phyloP scores from a whole-genome alignment of 1,140 invertebrate genomes.

The Leptinotarsa lineolata region DNA sequence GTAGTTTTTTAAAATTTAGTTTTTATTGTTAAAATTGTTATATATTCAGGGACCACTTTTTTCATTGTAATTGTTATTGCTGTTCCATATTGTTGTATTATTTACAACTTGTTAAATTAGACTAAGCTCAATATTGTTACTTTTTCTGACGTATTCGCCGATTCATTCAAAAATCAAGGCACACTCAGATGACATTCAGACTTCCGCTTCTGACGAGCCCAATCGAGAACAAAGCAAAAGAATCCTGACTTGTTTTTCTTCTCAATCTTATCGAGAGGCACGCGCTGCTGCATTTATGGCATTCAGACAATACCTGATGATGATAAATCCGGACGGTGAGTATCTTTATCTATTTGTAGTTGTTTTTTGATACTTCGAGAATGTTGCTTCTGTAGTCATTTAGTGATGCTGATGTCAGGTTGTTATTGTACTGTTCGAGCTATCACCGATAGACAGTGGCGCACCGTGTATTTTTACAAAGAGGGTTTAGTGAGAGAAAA shows the following conservation, averaged over 20 bases:
- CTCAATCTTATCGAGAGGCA: slow-evolving; percentile 15
- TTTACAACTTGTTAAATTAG: too few species aligned
- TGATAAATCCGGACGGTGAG: slow-evolving; percentile 18
- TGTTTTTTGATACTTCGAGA: slow-evolving; percentile 8
- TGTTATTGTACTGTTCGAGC: not conserved
- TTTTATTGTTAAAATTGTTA: too few species aligned
- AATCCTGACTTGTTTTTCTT: not conserved
- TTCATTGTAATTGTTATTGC: too few species aligned
- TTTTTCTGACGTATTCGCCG: too few species aligned
- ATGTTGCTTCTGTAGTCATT: slow-evolving; percentile 14
- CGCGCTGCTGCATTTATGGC: slow-evolving; percentile 16
- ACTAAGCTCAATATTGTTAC: too few species aligned
- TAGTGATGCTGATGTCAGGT: slow-evolving; percentile 21
- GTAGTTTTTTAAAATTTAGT: too few species aligned
- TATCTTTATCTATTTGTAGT: slow-evolving; percentile 16
- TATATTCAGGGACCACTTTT: too few species aligned
- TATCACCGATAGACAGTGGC: not conserved
- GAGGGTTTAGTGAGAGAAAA: too few species aligned
- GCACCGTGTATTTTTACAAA: not conserved
- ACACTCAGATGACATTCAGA: too few species aligned
- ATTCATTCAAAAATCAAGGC: too few species aligned
- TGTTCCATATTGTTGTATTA: too few species aligned
- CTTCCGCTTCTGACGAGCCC: too few species aligned
- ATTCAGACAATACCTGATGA: slow-evolving; percentile 13
- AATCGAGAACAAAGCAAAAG: not conserved